These are phyloP conservation scores for Diploscapter pachys DNA, from an alignment of 1,140 invertebrate genomes.

Conservation along the genomic window DNA sequence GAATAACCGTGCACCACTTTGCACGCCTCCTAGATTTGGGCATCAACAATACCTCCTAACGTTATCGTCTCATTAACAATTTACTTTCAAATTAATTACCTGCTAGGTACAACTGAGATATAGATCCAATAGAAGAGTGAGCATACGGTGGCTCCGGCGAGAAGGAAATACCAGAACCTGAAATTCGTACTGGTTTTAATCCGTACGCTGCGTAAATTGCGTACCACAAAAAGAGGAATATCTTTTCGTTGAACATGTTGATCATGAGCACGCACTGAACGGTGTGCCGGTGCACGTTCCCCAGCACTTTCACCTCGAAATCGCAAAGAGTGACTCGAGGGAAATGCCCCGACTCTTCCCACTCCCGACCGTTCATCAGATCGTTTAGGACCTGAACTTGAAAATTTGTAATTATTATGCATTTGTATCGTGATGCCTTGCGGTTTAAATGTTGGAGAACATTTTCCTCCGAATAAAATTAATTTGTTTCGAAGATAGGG, in stretches of 20 bases:
- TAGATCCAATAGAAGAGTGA: slow-evolving; percentile 59
- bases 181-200: not conserved
- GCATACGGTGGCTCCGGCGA: slow-evolving; percentile 56
- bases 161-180: slow-evolving; percentile 56
- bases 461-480: too few relatives aligned
- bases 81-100: slow-evolving; percentile 29
- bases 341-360: slow-evolving; percentile 57
- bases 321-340: slow-evolving; percentile 56
- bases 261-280: slow-evolving; percentile 66
- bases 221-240: slow-evolving; percentile 55
- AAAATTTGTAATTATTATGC: not conserved
- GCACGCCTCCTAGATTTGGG: not conserved
- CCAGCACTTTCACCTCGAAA: slow-evolving; percentile 58
- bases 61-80: not conserved
- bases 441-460: too few relatives aligned
- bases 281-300: slow-evolving; percentile 57
- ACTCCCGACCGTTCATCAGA: slow-evolving; percentile 57
- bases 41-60: not conserved
- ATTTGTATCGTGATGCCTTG: too few relatives aligned
- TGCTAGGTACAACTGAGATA: slow-evolving; percentile 57
- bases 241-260: slow-evolving; percentile 80
- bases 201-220: not conserved
- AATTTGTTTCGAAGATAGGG: too few relatives aligned
- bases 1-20: not conserved
- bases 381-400: slow-evolving; percentile 54